A percentile compares a stretch with the other conserved stretches of the same genome.
These are phyloP conservation scores for Myotis vivesi DNA, from an alignment of 2,797 vertebrate species.

Conservation along the genomic window DNA sequence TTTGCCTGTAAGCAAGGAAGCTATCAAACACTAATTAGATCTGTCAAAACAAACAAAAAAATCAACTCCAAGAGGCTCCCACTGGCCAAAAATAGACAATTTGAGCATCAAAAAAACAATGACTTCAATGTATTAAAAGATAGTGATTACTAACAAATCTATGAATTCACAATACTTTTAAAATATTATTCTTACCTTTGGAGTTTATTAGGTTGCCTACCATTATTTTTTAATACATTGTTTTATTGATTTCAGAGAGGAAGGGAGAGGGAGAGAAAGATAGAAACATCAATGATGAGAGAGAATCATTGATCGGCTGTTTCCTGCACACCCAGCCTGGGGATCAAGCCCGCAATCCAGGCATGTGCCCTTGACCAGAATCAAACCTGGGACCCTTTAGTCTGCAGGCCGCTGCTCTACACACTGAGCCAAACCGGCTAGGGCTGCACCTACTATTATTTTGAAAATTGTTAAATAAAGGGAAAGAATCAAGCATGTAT, in stretches of 20 bases:
- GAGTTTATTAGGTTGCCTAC: not conserved
- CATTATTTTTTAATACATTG: no score
- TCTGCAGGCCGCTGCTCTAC: no score
- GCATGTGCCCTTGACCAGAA: no score
- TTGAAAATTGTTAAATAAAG: conserved; percentile 42
- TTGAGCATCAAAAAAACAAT: not conserved
- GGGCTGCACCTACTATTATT: not conserved
- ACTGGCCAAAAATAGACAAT: conserved; percentile 5
- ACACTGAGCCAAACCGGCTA: no score
- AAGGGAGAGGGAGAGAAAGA: no score
- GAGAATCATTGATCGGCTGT: no score
- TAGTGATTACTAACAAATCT: not conserved
- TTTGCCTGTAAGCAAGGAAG: not conserved
- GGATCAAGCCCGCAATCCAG: no score
- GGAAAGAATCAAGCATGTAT: not conserved
- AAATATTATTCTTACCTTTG: not conserved
- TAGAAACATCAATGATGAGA: no score
- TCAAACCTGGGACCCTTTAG: no score
- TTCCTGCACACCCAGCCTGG: no score
- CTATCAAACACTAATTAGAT: not conserved
- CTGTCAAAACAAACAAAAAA: conserved; percentile 13
- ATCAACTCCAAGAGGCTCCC: not conserved
- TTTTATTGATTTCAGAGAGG: no score
- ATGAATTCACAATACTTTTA: not conserved
- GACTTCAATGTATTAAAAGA: not conserved